Percentiles rank a stretch among this genome's conserved stretches.
phyloP scores from a whole-genome alignment of 1,140 invertebrate species.

The Drosophila ogumai region DNA sequence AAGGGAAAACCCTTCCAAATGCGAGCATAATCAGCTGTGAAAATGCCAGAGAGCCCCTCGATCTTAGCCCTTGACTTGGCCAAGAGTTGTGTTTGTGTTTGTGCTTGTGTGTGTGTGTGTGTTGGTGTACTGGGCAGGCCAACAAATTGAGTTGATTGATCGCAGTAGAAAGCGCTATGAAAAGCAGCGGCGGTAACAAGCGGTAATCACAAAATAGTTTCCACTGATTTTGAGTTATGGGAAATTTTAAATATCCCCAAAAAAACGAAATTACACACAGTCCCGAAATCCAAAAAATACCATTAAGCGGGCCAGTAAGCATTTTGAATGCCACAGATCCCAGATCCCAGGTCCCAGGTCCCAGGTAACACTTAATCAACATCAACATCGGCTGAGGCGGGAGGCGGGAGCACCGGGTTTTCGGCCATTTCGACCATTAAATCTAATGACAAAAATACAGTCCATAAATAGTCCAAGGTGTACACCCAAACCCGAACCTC shows the following conservation, averaged over 20 bases:
- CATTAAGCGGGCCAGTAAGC: conserved; percentile 61
- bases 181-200: conserved; percentile 69
- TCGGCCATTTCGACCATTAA: conserved; percentile 58
- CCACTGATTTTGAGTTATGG: conserved; percentile 80
- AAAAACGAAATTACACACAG: conserved; percentile 62
- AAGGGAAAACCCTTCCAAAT: conserved; percentile 33
- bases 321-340: conserved; percentile 22
- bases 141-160: conserved; percentile 79
- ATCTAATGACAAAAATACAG: conserved; percentile 70
- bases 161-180: conserved; percentile 73
- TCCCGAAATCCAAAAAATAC: conserved; percentile 48
- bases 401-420: conserved; percentile 1
- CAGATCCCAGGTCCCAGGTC: neutral
- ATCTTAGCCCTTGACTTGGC: conserved; percentile 2
- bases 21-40: conserved; percentile 51
- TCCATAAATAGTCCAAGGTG: conserved; percentile 29
- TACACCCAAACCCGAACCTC: conserved; percentile 18
- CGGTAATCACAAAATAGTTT: conserved; percentile 78
- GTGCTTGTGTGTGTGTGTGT: too few species aligned
- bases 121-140: conserved; percentile 10
- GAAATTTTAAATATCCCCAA: conserved; percentile 66
- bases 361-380: conserved; percentile 40
- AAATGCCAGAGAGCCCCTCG: neutral
- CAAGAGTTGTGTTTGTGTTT: neutral
- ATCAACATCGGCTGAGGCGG: conserved; percentile 36